phyloP scores from a whole-genome alignment of 2,113 vertebrate species.

The Actenoides hombroni region DNA sequence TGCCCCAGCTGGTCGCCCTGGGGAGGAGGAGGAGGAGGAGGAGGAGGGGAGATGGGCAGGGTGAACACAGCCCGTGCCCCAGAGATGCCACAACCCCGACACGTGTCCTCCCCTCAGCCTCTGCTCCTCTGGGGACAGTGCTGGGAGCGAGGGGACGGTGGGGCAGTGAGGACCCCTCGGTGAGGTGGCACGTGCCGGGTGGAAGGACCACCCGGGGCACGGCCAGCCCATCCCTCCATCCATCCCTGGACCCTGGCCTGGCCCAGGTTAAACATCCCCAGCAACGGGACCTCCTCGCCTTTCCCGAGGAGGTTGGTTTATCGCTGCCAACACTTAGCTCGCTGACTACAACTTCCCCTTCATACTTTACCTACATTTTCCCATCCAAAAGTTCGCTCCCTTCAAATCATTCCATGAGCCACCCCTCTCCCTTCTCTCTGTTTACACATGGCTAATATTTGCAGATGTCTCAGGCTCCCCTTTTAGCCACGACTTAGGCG shows the following conservation, averaged over 20 bases:
- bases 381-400: constrained; percentile 55
- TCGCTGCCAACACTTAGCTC: not conserved
- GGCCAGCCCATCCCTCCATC: not conserved
- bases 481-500: constrained; percentile 21
- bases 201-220: not conserved
- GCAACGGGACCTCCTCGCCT: not conserved
- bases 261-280: not conserved
- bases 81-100: not conserved
- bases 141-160: accelerated
- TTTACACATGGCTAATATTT: constrained; percentile 59
- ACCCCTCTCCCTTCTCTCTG: constrained; percentile 20
- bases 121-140: accelerated
- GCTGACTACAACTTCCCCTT: constrained; percentile 12
- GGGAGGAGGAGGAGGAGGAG: not conserved
- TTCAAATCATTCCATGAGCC: constrained; percentile 41
- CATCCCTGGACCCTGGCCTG: not conserved
- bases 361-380: constrained; percentile 58
- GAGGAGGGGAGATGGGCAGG: not conserved
- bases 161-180: not conserved
- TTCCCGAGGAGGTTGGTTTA: not conserved
- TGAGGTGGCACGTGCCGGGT: accelerated
- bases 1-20: not conserved
- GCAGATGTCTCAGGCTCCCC: constrained; percentile 20
- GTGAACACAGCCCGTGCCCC: not conserved
- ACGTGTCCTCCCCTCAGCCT: accelerated